These are phyloP conservation scores for Rhipidura dahli DNA, from an alignment of 2,113 vertebrate species.

Conservation along the genomic window DNA sequence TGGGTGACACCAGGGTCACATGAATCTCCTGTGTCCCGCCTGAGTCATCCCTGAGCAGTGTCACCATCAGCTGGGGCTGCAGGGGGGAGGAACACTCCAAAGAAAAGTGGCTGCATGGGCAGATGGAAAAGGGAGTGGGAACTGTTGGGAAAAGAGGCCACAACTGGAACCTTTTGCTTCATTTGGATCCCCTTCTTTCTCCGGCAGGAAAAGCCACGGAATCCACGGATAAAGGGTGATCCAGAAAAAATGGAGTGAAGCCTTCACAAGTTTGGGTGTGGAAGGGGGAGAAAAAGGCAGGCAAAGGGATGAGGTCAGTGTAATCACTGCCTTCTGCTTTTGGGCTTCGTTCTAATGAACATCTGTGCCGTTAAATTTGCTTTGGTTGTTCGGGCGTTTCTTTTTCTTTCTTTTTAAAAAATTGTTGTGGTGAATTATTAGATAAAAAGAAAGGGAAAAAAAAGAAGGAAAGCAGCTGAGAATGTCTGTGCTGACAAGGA, in stretches of 20 bases:
- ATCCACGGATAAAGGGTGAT: background rate
- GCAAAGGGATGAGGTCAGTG: background rate
- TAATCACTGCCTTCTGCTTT: background rate
- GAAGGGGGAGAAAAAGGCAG: background rate
- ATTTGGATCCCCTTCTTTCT: background rate
- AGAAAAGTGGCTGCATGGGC: background rate
- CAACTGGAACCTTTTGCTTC: background rate
- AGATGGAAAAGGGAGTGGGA: background rate
- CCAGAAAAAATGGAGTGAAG: background rate
- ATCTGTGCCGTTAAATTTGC: background rate
- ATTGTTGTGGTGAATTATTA: background rate
- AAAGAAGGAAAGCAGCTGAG: background rate
- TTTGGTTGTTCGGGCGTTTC: too few relatives aligned
- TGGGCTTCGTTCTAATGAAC: background rate
- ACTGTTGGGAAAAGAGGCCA: background rate
- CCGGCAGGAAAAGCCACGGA: background rate
- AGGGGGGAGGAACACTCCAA: background rate
- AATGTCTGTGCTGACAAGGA: slow-evolving; percentile 33
- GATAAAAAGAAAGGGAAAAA: background rate
- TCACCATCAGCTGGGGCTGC: background rate
- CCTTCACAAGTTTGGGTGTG: background rate
- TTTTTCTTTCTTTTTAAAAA: background rate
- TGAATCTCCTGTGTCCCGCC: background rate
- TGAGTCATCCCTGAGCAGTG: slow-evolving; percentile 1
- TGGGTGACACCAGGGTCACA: slow-evolving; percentile 26